Evolutionary conservation across 2,113 vertebrate species (phyloP).

Genomic region (Eurystomus gularis): DNA sequence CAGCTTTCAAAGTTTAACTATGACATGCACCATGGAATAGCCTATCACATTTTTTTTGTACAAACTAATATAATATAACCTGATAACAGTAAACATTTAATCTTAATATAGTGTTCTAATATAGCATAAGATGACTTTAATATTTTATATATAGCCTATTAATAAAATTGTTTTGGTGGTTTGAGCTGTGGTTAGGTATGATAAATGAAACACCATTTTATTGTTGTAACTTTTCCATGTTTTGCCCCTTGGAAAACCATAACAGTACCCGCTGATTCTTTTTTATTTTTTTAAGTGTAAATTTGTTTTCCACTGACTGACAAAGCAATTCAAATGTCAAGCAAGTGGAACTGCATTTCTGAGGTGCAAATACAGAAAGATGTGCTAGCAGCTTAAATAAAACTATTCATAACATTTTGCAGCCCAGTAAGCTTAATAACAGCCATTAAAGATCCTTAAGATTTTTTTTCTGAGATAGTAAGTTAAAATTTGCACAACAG

Average conservation of each 20-base stretch:
- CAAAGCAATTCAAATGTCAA: constrained; percentile 28
- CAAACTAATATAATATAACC: not conserved
- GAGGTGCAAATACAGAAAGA: not conserved
- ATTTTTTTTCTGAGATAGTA: not conserved
- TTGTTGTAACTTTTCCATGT: not conserved
- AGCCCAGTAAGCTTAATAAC: constrained; percentile 23
- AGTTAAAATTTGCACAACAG: not conserved
- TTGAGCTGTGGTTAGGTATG: not conserved
- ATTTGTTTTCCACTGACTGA: constrained; percentile 13
- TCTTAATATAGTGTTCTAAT: not conserved
- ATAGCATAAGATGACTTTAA: not conserved
- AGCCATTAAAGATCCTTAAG: not conserved
- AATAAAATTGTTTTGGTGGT: not conserved
- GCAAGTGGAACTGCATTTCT: not conserved
- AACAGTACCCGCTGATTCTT: not conserved
- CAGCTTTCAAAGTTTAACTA: not conserved
- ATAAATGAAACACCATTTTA: not conserved
- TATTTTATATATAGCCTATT: not conserved
- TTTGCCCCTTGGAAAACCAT: not conserved
- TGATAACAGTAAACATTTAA: not conserved
- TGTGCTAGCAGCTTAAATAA: constrained; percentile 14
- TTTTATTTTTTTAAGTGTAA: not conserved
- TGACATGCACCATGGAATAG: not conserved
- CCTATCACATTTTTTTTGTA: not conserved
- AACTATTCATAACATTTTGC: constrained; percentile 40